Base-by-base conservation (phyloP, 2,888 invertebrate species). In the Fissipunctia ypsillon region DNA sequence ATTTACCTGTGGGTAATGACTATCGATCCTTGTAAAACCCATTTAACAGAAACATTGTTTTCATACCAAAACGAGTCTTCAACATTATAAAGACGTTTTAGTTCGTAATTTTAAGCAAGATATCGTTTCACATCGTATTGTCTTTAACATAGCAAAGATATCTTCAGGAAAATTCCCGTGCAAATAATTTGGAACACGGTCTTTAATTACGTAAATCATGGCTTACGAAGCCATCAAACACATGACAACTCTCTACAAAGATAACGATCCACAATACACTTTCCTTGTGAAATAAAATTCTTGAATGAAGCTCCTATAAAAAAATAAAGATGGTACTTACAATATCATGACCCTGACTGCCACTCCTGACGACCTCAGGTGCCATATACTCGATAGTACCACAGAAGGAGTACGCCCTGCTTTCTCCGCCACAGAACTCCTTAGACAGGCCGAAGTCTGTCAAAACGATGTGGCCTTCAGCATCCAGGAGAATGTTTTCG, bases 381-480 rank as follows among this genome's bases (percentile, higher is more conserved):
- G 99, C 99, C 99, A 99, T 99, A 94, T 99, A 99, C 93, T 99
- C 99, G 88, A 99, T 98, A 81, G 99, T 99, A 28, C 99, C 99
- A 93, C 99, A 99, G 96, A 99, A 99, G 80, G 99, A 99, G 96
- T 99, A 99, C 0, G 99, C 98, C 81, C 99, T 96, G 91, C 97
- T 97, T 90, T 98, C 98, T 0, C 94, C 96, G 16, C 95, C 96
- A 76, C 98, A 97, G 93, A 99, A 98, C 95, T 99, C 99, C 96
- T 99, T 99, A 92, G 99, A 99, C 56, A 99, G 97, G 0, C 99
- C 99, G 95, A 99, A 99, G 96, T 99, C 99, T 1, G 99, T 99
- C 75, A 99, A 96, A 66, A 99, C 99, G 81, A 99, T 98, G 95
- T 99, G 99, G 7, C 99, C 99, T 81, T 98, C 97, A 22, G 98